Evolutionary conservation across 2,113 vertebrate species (phyloP).

Genomic region (Psammodynastes pulverulentus): DNA sequence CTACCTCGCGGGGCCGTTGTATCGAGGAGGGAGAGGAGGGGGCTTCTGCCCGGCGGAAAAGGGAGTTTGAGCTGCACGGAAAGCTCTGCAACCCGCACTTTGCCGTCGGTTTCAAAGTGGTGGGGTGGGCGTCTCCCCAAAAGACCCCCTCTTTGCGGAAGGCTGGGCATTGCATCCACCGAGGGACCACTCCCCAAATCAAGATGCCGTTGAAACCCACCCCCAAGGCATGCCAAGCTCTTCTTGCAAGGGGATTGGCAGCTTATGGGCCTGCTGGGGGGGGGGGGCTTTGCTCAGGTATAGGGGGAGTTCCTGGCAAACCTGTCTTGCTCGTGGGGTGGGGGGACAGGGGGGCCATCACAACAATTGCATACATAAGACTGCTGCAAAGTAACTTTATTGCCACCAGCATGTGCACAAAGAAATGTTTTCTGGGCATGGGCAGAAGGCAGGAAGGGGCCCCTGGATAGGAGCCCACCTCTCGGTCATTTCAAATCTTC

Average conservation of each 20-base stretch:
- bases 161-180: not conserved
- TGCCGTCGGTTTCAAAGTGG: not conserved
- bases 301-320: not conserved
- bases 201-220: not conserved
- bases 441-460: not conserved
- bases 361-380: not conserved
- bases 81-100: not conserved
- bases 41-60: not conserved
- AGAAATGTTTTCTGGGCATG: not conserved
- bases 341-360: not conserved
- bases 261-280: not conserved
- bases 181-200: not conserved
- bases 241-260: not conserved
- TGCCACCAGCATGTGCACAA: not conserved
- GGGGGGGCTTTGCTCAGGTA: not conserved
- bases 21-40: too few relatives aligned
- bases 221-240: not conserved
- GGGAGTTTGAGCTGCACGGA: not conserved
- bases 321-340: not conserved
- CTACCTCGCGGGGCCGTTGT: not conserved
- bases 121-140: not conserved
- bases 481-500: accelerated
- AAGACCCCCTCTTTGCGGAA: not conserved
- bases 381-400: not conserved
- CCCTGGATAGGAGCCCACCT: not conserved